Evolutionary conservation across 2,113 vertebrate species (phyloP).

Genomic region (Carassius gibelio): DNA sequence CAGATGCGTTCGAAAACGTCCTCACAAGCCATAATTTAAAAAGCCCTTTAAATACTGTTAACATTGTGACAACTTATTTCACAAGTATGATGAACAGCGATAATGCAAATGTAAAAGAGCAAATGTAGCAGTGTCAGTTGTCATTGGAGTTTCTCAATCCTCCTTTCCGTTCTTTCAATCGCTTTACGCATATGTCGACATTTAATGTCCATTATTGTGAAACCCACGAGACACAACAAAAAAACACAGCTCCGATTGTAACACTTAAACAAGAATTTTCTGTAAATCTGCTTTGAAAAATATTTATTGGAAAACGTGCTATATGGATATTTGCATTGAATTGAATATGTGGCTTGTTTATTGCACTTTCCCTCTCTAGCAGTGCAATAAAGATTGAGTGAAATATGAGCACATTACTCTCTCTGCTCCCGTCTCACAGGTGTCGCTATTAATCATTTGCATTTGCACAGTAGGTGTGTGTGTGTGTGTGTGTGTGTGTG

Average conservation of each 20-base stretch:
- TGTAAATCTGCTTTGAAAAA: background rate
- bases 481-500: background rate
- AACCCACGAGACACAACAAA: too few relatives aligned
- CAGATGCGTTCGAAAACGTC: too few relatives aligned
- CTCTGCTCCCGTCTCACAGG: background rate
- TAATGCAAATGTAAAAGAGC: too few relatives aligned
- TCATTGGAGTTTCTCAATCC: too few relatives aligned
- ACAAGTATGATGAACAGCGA: too few relatives aligned
- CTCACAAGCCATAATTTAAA: too few relatives aligned
- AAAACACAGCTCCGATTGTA: background rate
- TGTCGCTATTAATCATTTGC: background rate
- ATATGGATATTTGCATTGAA: background rate
- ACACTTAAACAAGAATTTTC: background rate
- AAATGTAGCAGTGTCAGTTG: too few relatives aligned
- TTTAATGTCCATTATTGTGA: too few relatives aligned
- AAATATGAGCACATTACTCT: background rate
- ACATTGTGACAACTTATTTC: too few relatives aligned
- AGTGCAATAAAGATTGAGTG: background rate
- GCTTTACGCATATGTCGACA: too few relatives aligned
- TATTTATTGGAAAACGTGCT: background rate
- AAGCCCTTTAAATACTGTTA: too few relatives aligned
- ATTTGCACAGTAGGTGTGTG: constrained; percentile 9
- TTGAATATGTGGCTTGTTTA: background rate
- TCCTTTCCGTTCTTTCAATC: too few relatives aligned
- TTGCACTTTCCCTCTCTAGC: background rate